Base-by-base conservation (phyloP, 2,113 vertebrate species). In the Cinclus mexicanus region DNA sequence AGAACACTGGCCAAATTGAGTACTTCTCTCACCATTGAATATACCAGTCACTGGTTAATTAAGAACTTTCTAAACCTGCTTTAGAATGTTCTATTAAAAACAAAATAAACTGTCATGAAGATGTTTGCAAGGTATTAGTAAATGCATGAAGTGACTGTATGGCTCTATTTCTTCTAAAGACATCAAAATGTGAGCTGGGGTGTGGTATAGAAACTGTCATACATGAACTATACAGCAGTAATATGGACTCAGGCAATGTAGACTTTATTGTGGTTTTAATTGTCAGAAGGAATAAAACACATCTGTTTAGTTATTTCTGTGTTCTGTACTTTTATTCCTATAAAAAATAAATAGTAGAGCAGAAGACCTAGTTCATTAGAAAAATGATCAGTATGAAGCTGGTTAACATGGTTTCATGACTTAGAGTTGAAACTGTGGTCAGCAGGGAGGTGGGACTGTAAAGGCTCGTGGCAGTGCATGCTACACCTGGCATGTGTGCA, bases 401-500 rank as follows among this genome's bases (percentile, higher is more conserved):
- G 68, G 35, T 74, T 67, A 65, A 86, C 0, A 0, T 15, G 50
- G 50, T 63, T 93, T 83, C 68, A 33, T 55, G 42, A 44, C 57
- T 33, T 28, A 49, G 75, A 64, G 35, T 3, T 92, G 76, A 74
- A 77, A 33, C 21, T 83, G 14, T 64, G 50, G 64, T 46, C 75
- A 63, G 29, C 16, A 65, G 55, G 74, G 59, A 92, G 59, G 59
- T 47, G 49, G 52, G 53, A 90, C 46, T 53, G 46, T 12, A n/a
- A 77, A 65, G n/a, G 49, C 65, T 83, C 2, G 0, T 80, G 85
- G n/a, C 75, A 65, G 19, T 61, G 50, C 0, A 0, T 76, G 41
- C 67, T 69, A 55, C 67, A 55, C 20, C 55, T 42, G 50, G 50
- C 46, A 82, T 0, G 0, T 0, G 0, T 49, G 35, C 13, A 2